Base-by-base conservation (phyloP, 2,113 vertebrate genomes). In the Prionailurus viverrinus region DNA sequence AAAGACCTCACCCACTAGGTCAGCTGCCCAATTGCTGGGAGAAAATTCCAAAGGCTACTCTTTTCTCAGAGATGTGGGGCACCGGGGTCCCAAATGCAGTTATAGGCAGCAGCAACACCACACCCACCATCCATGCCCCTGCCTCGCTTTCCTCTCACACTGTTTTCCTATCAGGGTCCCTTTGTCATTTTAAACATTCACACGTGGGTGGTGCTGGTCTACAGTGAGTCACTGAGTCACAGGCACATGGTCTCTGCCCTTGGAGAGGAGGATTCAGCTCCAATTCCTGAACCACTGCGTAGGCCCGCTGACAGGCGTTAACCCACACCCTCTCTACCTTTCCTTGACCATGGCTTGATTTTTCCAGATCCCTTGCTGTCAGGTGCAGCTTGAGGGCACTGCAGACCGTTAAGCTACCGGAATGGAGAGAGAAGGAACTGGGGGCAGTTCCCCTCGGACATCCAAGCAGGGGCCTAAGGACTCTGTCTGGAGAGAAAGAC, bases 81-180 rank as follows among this genome's bases (percentile, higher is more conserved):
- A 82, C 29, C 4, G 13, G 73, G 39, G 25, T 12, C 36, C 36
- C 80, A 51, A 2, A 53, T 13, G 81, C 48, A 41, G 18, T 45
- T 71, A n/a, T 4, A 48, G 12, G 21, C 23, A 68, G 71, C 1
- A 78, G 51, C 39, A 65, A 23, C 31, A 81, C 10, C 48, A 65
- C 39, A 48, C 4, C n/a, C 12, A 1, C 3, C 36, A 7, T 27
- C 53, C 48, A 65, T 3, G 0, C 16, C 10, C 58, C 25, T 79
- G 19, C 16, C 19, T 19, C 29, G 58, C 11, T 27, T 29, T 4
- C 45, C 48, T 18, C 73, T 51, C 48, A 12, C 29, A 16, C 61
- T 79, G 65, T 8, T 39, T n/a, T 23, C 10, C 10, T 6, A 0
- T 74, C 3, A 6, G 80, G 48, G 66, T 27, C 55, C 55, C 18